A percentile compares a stretch with the other conserved stretches of the same genome.
phyloP scores from a whole-genome alignment of 2,888 invertebrate genomes.

The Zaprionus bogoriensis region DNA sequence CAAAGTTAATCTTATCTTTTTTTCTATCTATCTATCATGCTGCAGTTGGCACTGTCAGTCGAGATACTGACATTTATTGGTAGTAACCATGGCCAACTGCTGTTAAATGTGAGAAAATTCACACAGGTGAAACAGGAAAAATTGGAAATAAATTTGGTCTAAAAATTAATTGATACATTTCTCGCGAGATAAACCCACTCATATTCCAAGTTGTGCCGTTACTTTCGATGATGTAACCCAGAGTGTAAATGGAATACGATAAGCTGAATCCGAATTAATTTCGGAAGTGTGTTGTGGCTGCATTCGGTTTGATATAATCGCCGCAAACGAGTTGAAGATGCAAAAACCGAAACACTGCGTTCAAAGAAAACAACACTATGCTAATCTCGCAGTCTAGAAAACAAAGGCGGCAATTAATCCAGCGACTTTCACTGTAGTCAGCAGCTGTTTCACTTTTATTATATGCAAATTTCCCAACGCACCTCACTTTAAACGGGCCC shows the following conservation, averaged over 20 bases:
- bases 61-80: constrained; percentile 14
- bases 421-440: constrained; percentile 56
- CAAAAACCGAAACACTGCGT: too few relatives aligned
- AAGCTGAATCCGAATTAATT: constrained; percentile 24
- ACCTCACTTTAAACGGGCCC: constrained; percentile 29
- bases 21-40: constrained; percentile 27
- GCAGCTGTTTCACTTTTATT: constrained; percentile 60
- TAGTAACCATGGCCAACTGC: neutral
- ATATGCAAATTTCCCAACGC: constrained; percentile 60
- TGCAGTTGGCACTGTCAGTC: constrained; percentile 23
- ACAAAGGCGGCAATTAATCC: constrained; percentile 69
- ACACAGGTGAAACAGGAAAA: neutral
- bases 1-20: constrained; percentile 60
- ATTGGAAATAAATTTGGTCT: neutral
- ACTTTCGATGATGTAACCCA: constrained; percentile 5
- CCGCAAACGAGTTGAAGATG: constrained; percentile 23
- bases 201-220: constrained; percentile 17
- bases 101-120: neutral
- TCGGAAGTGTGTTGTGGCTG: constrained; percentile 32
- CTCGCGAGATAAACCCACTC: neutral
- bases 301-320: constrained; percentile 16
- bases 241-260: constrained; percentile 6
- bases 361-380: constrained; percentile 48
- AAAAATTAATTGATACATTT: neutral
- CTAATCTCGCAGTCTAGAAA: constrained; percentile 49